A percentile compares a stretch with the other conserved stretches of the same genome.
These are phyloP conservation scores for Drosophila ironensis DNA, from an alignment of 1,140 invertebrate genomes.

Conservation along the genomic window DNA sequence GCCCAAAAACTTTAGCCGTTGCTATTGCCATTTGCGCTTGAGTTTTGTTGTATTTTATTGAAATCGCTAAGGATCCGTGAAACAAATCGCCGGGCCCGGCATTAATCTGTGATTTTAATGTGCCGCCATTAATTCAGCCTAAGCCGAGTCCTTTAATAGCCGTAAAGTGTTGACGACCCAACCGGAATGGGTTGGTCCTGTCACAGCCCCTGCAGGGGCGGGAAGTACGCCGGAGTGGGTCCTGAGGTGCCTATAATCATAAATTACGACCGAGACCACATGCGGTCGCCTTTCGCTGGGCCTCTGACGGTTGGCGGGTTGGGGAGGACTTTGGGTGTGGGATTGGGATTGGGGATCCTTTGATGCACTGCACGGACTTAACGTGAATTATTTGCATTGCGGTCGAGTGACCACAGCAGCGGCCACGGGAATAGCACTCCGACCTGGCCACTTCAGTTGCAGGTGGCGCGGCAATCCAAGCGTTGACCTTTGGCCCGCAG, in stretches of 20 bases:
- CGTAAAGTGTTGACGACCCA: constrained; percentile 55
- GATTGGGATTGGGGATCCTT: constrained; percentile 36
- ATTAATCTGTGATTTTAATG: constrained; percentile 75
- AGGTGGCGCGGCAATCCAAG: constrained; percentile 34
- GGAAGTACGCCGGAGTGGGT: background rate
- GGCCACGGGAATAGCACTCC: constrained; percentile 14
- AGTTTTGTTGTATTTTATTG: constrained; percentile 43
- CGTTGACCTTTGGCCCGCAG: constrained; percentile 60
- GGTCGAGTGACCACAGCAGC: constrained; percentile 33
- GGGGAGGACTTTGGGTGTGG: too few species aligned
- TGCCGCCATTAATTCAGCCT: constrained; percentile 63
- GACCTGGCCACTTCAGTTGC: background rate
- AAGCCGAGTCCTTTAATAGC: constrained; percentile 65
- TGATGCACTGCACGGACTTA: constrained; percentile 60
- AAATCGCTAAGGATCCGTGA: constrained; percentile 38
- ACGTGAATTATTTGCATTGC: constrained; percentile 72
- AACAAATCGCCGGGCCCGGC: constrained; percentile 44
- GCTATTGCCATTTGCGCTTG: constrained; percentile 28
- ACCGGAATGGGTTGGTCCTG: background rate
- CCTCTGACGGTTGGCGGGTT: constrained; percentile 15
- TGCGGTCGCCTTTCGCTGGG: constrained; percentile 42
- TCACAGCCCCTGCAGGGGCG: constrained; percentile 11
- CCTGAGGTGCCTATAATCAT: constrained; percentile 61
- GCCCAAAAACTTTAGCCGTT: constrained; percentile 44
- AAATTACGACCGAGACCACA: constrained; percentile 59